These are phyloP conservation scores for Streblospio benedicti DNA, from an alignment of 1,140 invertebrate genomes.

Conservation along the genomic window DNA sequence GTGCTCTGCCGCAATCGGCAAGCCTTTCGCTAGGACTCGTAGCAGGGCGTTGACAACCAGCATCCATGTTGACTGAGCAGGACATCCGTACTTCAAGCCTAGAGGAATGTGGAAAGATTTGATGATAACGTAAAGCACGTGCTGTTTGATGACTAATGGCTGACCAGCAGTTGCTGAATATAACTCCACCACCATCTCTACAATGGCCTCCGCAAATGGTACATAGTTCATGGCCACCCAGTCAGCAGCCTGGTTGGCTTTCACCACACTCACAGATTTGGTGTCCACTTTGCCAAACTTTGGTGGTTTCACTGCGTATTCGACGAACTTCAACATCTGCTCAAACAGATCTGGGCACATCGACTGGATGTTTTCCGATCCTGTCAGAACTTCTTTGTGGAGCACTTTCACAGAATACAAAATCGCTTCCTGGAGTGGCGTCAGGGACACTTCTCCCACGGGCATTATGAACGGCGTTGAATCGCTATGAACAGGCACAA, in stretches of 20 bases:
- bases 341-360: conserved; percentile 73
- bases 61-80: conserved; percentile 76
- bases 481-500: conserved; percentile 73
- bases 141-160: conserved; percentile 62
- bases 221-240: conserved; percentile 79
- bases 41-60: conserved; percentile 70
- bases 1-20: conserved; percentile 75
- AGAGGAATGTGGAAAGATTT: conserved; percentile 66
- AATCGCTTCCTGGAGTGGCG: conserved; percentile 73
- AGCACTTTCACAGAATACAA: conserved; percentile 70
- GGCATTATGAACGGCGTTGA: conserved; percentile 66
- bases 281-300: conserved; percentile 53
- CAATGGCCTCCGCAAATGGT: conserved; percentile 75
- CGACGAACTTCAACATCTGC: conserved; percentile 66
- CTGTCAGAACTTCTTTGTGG: conserved; percentile 65
- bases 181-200: conserved; percentile 70
- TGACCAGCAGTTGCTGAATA: conserved; percentile 73
- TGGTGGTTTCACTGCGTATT: conserved; percentile 63
- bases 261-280: conserved; percentile 12
- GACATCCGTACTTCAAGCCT: conserved; percentile 72
- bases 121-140: conserved; percentile 69
- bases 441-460: conserved; percentile 61
- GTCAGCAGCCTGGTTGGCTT: conserved; percentile 47
- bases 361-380: conserved; percentile 56
- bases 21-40: conserved; percentile 67